Conservation (phyloP, 2,113 vertebrate species). For the Psittacula cyanocephala region DNA sequence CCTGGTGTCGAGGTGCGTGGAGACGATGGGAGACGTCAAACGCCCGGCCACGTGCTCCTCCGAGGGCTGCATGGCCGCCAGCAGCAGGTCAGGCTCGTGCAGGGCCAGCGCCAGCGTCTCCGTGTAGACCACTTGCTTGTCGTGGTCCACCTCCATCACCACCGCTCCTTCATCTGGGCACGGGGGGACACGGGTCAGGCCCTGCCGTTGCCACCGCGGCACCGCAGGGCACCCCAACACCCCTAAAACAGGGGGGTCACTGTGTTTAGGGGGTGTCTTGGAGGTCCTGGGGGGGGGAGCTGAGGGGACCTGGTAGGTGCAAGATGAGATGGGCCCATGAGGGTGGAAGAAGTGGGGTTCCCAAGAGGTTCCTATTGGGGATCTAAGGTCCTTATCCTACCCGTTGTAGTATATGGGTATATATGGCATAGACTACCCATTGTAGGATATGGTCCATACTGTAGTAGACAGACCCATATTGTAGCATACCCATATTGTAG, state of each 20-base stretch:
- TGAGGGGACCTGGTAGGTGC: accelerated
- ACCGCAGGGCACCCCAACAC: background rate
- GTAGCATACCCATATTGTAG: no score
- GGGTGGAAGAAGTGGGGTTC: background rate
- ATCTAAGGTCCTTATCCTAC: background rate
- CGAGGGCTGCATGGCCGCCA: conserved; percentile 91
- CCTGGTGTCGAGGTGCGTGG: conserved; percentile 93
- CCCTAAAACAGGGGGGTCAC: background rate
- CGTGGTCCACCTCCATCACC: conserved; percentile 97
- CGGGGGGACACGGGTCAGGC: background rate
- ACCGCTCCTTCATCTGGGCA: conserved; percentile 85
- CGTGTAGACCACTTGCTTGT: conserved; percentile 94
- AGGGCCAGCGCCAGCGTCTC: conserved; percentile 86
- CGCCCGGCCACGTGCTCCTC: conserved; percentile 92
- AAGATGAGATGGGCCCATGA: background rate
- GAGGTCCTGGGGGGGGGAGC: background rate
- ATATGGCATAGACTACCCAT: no score
- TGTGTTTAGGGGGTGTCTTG: background rate
- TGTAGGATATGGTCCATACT: no score
- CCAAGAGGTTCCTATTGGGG: background rate
- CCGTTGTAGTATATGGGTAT: no score
- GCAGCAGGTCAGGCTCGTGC: conserved; percentile 85
- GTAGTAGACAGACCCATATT: no score
- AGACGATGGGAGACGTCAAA: conserved; percentile 91
- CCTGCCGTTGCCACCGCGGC: accelerated